Evolutionary conservation across 2,113 vertebrate genomes (phyloP).

Genomic region (Pagrus major): DNA sequence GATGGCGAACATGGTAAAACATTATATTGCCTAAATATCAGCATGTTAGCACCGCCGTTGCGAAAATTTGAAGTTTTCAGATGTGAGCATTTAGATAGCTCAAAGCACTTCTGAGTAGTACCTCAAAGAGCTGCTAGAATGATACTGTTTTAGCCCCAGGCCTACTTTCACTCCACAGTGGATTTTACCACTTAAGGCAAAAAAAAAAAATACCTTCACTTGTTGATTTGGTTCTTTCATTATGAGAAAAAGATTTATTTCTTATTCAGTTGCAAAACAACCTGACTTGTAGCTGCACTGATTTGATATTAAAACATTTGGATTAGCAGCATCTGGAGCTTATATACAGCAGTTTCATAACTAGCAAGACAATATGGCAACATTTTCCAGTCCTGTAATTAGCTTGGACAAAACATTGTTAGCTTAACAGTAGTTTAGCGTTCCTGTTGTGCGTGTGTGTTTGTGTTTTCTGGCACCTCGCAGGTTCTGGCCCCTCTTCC

Average conservation of each 20-base stretch:
- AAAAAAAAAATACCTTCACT: not conserved
- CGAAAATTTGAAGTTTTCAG: too few relatives aligned
- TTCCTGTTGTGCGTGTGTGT: not conserved
- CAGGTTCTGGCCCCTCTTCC: constrained; percentile 24
- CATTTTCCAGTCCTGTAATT: not conserved
- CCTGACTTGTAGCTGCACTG: not conserved
- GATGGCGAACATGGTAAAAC: too few relatives aligned
- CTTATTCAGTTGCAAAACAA: not conserved
- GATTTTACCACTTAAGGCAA: not conserved
- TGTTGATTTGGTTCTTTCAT: not conserved
- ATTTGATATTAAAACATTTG: constrained; percentile 13
- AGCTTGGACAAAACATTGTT: constrained; percentile 14
- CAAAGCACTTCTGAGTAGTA: too few relatives aligned
- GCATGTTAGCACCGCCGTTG: not conserved
- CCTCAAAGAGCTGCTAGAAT: too few relatives aligned
- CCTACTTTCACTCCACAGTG: not conserved
- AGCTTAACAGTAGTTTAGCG: constrained; percentile 24
- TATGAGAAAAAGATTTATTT: constrained; percentile 2
- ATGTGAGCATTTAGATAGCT: too few relatives aligned
- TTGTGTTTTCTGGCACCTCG: constrained; percentile 27
- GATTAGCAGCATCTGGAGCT: constrained; percentile 13
- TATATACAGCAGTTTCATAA: not conserved
- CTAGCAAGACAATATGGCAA: not conserved
- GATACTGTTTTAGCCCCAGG: too few relatives aligned
- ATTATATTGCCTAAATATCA: too few relatives aligned